Percentiles rank a stretch among this genome's conserved stretches.
Evolutionary conservation across 2,888 invertebrate genomes (phyloP).

Genomic region (Morinoia aosen): DNA sequence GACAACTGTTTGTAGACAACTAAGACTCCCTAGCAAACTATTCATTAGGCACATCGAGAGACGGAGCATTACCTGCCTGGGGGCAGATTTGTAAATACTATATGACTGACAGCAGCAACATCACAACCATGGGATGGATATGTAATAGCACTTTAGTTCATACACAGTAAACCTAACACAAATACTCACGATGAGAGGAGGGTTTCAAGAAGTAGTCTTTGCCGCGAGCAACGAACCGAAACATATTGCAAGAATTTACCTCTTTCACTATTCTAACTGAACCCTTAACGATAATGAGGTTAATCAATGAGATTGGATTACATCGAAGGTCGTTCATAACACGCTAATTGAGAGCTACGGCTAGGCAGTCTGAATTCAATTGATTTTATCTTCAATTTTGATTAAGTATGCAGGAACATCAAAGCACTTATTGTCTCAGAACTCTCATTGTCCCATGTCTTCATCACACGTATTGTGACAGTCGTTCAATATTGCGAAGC

Average conservation of each 20-base stretch:
- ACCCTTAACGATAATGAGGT: not conserved
- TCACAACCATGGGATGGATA: not conserved
- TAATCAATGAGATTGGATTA: not conserved
- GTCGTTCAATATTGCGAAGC: too few species aligned
- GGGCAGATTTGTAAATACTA: not conserved
- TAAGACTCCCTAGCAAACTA: not conserved
- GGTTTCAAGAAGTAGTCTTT: not conserved
- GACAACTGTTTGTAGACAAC: not conserved
- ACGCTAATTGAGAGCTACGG: too few species aligned
- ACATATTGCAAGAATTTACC: not conserved
- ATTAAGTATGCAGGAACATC: not conserved
- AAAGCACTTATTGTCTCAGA: too few species aligned
- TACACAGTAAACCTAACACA: not conserved
- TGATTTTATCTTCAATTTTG: not conserved
- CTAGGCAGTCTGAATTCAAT: too few species aligned
- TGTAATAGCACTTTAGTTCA: not conserved
- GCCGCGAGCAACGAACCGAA: not conserved
- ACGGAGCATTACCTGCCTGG: not conserved
- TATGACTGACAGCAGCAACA: not conserved
- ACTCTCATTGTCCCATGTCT: too few species aligned
- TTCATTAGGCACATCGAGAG: not conserved
- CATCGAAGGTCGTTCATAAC: not conserved
- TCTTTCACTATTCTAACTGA: not conserved
- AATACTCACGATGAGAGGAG: not conserved
- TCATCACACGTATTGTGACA: too few species aligned